Percentiles rank a stretch among this genome's conserved stretches.
phyloP scores from a whole-genome alignment of 1,140 invertebrate species.

The Oncopeltus fasciatus region DNA sequence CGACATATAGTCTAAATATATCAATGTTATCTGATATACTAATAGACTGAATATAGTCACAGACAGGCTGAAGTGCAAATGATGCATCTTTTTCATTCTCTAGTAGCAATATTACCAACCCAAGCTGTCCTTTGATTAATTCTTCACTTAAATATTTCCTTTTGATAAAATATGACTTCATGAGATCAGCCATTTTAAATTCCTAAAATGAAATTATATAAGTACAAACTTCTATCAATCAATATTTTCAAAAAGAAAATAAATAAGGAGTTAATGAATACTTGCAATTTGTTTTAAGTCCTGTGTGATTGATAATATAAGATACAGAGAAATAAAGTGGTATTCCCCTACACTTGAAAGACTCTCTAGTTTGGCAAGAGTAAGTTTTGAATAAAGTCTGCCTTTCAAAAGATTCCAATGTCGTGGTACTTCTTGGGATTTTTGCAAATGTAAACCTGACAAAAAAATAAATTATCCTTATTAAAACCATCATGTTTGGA shows the following conservation, averaged over 20 bases:
- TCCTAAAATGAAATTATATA: conserved; percentile 25
- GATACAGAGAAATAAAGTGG: conserved; percentile 34
- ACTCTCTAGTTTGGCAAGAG: conserved; percentile 31
- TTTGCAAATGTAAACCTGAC: conserved; percentile 31
- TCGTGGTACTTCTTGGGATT: conserved; percentile 28
- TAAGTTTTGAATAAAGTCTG: conserved; percentile 34
- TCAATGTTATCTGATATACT: conserved; percentile 29
- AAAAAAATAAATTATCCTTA: not conserved
- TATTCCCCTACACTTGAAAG: conserved; percentile 31
- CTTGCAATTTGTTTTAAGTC: conserved; percentile 33
- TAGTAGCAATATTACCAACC: conserved; percentile 28
- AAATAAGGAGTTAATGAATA: conserved; percentile 3
- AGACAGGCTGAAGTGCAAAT: conserved; percentile 24
- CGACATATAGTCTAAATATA: conserved; percentile 30
- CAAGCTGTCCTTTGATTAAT: conserved; percentile 32
- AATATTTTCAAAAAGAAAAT: not conserved
- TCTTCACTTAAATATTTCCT: conserved; percentile 19
- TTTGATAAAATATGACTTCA: conserved; percentile 25
- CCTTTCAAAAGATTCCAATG: conserved; percentile 36
- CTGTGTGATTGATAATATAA: conserved; percentile 33
- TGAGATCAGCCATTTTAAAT: conserved; percentile 27
- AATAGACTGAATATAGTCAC: conserved; percentile 23
- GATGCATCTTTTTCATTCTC: conserved; percentile 27
- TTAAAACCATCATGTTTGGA: not conserved
- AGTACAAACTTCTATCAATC: not conserved